A percentile compares a stretch with the other conserved stretches of the same genome.
Evolutionary conservation across 2,797 vertebrate species (phyloP).

Genomic region (Channallabes apus): DNA sequence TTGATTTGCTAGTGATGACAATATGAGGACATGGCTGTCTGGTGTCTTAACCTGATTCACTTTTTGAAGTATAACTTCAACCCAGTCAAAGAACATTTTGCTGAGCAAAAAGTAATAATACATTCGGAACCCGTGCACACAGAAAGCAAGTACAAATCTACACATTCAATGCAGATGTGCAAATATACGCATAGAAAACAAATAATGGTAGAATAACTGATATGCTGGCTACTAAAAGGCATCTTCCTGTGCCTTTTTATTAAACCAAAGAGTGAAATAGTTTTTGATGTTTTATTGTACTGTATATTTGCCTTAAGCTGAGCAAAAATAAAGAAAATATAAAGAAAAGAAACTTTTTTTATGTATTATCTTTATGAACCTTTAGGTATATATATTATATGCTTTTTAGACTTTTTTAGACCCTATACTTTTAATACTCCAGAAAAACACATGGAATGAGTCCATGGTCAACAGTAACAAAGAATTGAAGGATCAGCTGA

Average conservation of each 20-base stretch:
- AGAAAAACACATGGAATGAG: too few species aligned
- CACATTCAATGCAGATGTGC: constrained; percentile 8
- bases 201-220: constrained; percentile 8
- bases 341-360: neutral
- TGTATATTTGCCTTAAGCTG: constrained; percentile 50
- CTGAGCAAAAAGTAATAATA: constrained; percentile 11
- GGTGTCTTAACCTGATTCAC: constrained; percentile 30
- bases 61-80: constrained; percentile 33
- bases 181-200: constrained; percentile 8
- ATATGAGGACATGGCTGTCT: constrained; percentile 22
- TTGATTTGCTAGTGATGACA: constrained; percentile 22
- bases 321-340: constrained; percentile 52
- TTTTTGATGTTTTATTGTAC: constrained; percentile 41
- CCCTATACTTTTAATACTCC: too few species aligned
- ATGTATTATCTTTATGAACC: neutral
- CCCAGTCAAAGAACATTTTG: neutral
- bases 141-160: constrained; percentile 33
- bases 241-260: constrained; percentile 47
- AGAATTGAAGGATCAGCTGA: too few species aligned
- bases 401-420: too few species aligned
- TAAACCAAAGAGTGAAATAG: constrained; percentile 43
- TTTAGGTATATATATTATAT: neutral
- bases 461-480: too few species aligned
- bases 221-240: constrained; percentile 34
- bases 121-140: neutral